Evolutionary conservation across 1,140 invertebrate genomes (phyloP), one percentile per base, ranked within the genome.

Genomic region (Sitobion miscanthi): DNA sequence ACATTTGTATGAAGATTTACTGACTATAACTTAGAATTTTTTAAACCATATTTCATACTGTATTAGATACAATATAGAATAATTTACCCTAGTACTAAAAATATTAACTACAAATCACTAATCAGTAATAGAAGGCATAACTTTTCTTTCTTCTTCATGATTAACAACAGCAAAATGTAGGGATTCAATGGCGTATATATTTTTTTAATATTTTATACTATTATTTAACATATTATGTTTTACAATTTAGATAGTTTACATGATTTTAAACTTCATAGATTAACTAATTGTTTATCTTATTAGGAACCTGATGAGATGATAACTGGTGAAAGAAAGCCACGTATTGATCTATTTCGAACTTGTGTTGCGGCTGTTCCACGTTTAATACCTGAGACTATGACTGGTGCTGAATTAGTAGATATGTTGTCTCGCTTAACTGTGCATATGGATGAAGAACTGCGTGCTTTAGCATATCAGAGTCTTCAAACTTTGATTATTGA

Each of bases 351-450:
- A 94, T 99, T 99, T 95, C 96, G 99, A 42, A 99, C 99, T 0
- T 99, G 99, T 95, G 98, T 99, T 35, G 99, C 99, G 38, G 99
- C 99, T 8, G 99, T 99, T 94, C 99, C 99, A 14, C 96, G 99
- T 89, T 95, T 99, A 14, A 98, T 99, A 94, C 99, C 99, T 0
- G 99, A 99, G 95, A 99, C 98, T 2, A 99, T 99, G 98, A 98
- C 97, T 42, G 96, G 98, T 23, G 96, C 97, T 30, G 99, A 99
- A 95, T 96, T 99, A 90, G 98, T 99, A 1, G 99, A 99, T 94
- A 95, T 99, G 86, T 95, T 99, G 0, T 96, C 97, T 20, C 96
- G 99, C 25, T 96, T 99, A 14, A 99, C 99, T 0, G 98, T 99
- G 6, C 98, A 98, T 94, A 98, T 98, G 97, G 98, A 98, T 94